Evolutionary conservation across 2,888 invertebrate genomes (phyloP).

Genomic region (Mimachlamys varia): DNA sequence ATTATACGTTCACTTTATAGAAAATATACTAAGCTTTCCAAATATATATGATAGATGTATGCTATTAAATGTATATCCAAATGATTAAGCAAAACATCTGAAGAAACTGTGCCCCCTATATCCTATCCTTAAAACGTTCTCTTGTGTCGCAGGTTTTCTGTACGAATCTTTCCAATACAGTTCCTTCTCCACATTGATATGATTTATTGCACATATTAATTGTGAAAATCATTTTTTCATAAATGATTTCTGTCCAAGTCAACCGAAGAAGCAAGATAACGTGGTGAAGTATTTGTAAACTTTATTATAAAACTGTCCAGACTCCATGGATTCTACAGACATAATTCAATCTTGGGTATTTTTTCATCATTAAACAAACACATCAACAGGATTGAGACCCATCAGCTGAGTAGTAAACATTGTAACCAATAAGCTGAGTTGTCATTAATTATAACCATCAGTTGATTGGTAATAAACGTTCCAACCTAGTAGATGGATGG

Average conservation of each 20-base stretch:
- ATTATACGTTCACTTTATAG: too few species aligned
- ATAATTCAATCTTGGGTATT: background rate
- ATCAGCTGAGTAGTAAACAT: background rate
- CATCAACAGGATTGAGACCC: background rate
- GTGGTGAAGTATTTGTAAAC: background rate
- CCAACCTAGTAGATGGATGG: background rate
- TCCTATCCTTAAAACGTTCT: too few species aligned
- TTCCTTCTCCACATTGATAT: too few species aligned
- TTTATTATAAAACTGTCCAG: conserved; percentile 33
- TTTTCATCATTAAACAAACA: background rate
- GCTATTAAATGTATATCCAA: too few species aligned
- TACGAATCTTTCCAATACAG: too few species aligned
- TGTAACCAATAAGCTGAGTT: background rate
- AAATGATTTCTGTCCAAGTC: background rate
- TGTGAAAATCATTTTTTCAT: background rate
- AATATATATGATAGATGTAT: too few species aligned
- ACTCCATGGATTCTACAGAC: conserved; percentile 23
- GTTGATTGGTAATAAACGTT: background rate
- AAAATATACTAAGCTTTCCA: too few species aligned
- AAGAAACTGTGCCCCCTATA: too few species aligned
- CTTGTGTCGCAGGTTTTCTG: too few species aligned
- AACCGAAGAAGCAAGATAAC: background rate
- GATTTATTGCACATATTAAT: background rate
- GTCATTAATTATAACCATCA: background rate
- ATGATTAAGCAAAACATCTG: too few species aligned